Base-by-base conservation (phyloP, 2,113 vertebrate species). In the Atrichornis clamosus region DNA sequence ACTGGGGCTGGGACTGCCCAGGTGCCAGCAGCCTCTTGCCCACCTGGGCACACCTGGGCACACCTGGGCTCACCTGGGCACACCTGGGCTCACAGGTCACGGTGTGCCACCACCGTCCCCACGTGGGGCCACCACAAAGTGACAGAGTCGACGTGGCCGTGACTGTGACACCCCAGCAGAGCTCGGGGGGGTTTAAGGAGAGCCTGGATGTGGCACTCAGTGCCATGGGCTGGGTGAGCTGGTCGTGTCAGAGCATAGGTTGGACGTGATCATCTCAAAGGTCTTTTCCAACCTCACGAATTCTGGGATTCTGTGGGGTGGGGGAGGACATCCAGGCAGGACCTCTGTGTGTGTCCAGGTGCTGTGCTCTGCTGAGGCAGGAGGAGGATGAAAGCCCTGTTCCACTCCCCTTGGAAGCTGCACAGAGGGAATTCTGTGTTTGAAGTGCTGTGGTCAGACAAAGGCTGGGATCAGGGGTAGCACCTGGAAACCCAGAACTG, bases 111-210 rank as follows among this genome's bases (percentile, higher is more conserved):
- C 37, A 15, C 18, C 4, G 4, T 4, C 10, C 7, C 32, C 70
- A 11, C 1, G 1, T 18, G 32, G 42, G 79, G 79, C 35, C 79
- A 77, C 41, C 30, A n/a, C 47, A 32, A 22, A 67, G 59, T 28
- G 41, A 44, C 2, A 6, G 60, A 12, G 32, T 6, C 28, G 18
- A 4, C 4, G 13, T 5, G 2, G 17, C 35, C 22, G n/a, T 7
- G 26, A 8, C 56, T 56, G 64, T 50, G 80, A 24, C 44, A 26
- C 30, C n/a, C 30, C 16, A 32, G 41, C 41, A 49, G 52, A 27
- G 30, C 1, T 0, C 1, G 2, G 22, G 56, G 41, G 39, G 27
- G 27, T 16, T 47, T 8, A 18, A 8, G n/a, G 30, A 5, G 11
- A 24, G 15, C 3, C 42, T 23, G 42, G 72, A 30, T 5, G 14